Evolutionary conservation across 2,888 invertebrate species (phyloP), one percentile per base, ranked within the genome.

Genomic region (Eurytoma adleriae): DNA sequence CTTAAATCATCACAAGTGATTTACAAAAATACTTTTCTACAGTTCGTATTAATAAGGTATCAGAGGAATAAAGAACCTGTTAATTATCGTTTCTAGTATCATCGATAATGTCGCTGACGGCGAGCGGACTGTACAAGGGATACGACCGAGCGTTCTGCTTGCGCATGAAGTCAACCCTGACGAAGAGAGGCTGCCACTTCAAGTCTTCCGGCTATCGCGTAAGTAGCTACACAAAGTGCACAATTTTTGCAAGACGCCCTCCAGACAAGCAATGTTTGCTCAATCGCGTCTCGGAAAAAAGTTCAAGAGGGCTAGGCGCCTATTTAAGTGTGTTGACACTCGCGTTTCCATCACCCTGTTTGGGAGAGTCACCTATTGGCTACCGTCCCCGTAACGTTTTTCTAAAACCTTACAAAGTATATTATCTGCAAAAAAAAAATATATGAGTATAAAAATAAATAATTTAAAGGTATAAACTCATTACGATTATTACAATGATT

Each of bases 101-200:
- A 75, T 94, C 96, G 83, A 94, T 95, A 89, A 97, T 97, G 97
- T 94, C 94, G 75, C 91, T 97, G 85, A 93, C 93, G 70, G 93
- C 95, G 16, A 94, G 93, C 80, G 94, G 94, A 78, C 89, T 92
- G 61, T 97, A 95, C 92, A 95, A 96, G 89, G 97, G 97, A 57
- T 94, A 96, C 92, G 97, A 98, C 87, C 92, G 98, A 87, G 96
- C 97, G 62, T 98, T 98, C 92, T 99, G 98, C 91, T 93, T 99
- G 69, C 94, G 99, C 84, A 99, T 99, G 98, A 99, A 99, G 91
- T 99, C 99, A 76, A 99, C 99, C 0, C 93, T 99, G 82, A 98
- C 99, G 70, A 99, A 99, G 92, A 93, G 99, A 87, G 99, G 99
- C 80, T 99, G 98, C 90, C 98, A 98, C 91, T 98, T 98, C 92